Base-by-base conservation (phyloP, 1,140 invertebrate genomes). In the Hypsibius dujardini region DNA sequence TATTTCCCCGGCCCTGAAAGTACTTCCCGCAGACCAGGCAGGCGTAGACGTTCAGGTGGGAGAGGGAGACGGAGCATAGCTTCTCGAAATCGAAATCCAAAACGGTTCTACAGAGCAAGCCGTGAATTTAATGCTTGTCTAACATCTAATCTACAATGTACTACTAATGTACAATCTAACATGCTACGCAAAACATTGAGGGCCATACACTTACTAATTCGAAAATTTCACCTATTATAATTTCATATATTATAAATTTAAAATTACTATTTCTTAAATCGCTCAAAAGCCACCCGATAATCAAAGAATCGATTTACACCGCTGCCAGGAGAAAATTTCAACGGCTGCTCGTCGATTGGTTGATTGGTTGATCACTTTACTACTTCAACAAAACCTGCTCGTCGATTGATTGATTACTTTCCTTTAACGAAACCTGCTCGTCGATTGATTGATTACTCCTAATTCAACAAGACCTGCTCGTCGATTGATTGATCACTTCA, bases 21-120 rank as follows among this genome's bases (percentile, higher is more conserved):
- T 99, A 99, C 82, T 98, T 98, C 42, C 96, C 96, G 81, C 96
- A 99, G 1, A 99, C 93, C 47, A 99, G 83, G 79, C 96, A 99
- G n/a, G 95, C 95, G 81, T 99, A 99, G 45, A 98, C 95, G 84
- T 99, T 99, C 71, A 98, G 95, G 77, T 96, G 87, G 0, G 94
- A 97, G 59, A 99, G 79, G 1, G 95, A 97, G 42, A 99, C 88
- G 1, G 94, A 98, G 79, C 96, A 99, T 1, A 99, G 81, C 80
- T 99, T 99, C 79, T 99, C 96, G 84, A 99, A 99, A 83, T 99
- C 96, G 84, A 99, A 99, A 82, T 99, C 96, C 70, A 99, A 81
- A 74, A 97, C 87, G 78, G 94, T 91, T 75, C 84, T 84, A 74
- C 74, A 76, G 76, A 74, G 15, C 28, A 28, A 28, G 47, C 70